Percentiles rank a stretch among this genome's conserved stretches.
phyloP scores from a whole-genome alignment of 2,113 vertebrate genomes.

The Madoqua kirkii region DNA sequence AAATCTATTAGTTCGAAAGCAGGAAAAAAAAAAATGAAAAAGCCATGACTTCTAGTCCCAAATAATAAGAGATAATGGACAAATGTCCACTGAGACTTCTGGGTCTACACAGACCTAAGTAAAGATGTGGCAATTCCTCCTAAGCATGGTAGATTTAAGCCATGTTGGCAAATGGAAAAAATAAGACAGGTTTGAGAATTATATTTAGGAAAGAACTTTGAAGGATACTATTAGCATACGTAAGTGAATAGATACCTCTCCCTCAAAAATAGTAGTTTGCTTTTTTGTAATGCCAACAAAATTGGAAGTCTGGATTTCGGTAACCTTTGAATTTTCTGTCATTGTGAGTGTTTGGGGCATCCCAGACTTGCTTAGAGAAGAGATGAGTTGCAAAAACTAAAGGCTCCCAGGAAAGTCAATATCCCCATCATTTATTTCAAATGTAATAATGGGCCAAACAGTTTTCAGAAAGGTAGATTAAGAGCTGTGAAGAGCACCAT shows the following conservation, averaged over 20 bases:
- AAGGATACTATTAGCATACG: background rate
- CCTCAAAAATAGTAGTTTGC: background rate
- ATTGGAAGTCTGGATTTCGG: background rate
- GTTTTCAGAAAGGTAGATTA: background rate
- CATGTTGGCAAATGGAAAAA: background rate
- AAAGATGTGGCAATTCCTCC: background rate
- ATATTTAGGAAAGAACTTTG: background rate
- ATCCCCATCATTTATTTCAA: background rate
- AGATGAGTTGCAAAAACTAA: background rate
- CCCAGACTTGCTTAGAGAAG: background rate
- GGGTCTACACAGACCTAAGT: background rate
- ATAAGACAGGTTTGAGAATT: background rate
- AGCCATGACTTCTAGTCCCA: background rate
- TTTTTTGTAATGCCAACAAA: background rate
- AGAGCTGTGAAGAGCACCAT: background rate
- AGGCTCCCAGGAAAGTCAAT: background rate
- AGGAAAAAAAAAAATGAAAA: background rate
- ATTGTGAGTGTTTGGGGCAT: background rate
- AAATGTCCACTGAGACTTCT: background rate
- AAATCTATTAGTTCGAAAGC: background rate
- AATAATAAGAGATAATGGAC: background rate
- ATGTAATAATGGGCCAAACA: background rate
- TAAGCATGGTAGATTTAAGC: background rate
- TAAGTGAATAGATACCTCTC: background rate
- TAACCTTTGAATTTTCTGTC: background rate